phyloP scores from a whole-genome alignment of 2,113 vertebrate genomes.

The Brienomyrus brachyistius region DNA sequence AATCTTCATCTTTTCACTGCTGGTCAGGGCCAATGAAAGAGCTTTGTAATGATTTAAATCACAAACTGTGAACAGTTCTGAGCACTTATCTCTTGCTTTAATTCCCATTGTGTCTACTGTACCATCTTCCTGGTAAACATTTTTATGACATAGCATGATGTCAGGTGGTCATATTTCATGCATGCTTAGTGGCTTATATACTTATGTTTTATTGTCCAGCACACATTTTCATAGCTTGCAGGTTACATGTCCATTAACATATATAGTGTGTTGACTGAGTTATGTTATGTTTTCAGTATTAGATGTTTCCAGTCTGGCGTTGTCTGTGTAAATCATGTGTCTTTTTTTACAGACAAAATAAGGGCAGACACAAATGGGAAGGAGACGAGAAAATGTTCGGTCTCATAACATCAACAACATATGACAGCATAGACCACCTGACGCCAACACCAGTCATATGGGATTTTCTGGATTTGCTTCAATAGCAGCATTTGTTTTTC shows the following conservation, averaged over 20 bases:
- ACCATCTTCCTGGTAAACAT: not conserved
- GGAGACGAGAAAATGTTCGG: constrained; percentile 60
- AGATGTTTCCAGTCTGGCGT: not conserved
- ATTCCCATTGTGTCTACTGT: not conserved
- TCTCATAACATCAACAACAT: constrained; percentile 59
- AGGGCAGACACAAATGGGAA: constrained; percentile 46
- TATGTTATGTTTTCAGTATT: not conserved
- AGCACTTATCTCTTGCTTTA: not conserved
- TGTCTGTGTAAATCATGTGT: not conserved
- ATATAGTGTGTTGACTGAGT: not conserved
- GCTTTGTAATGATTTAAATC: not conserved
- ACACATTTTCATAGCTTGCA: not conserved
- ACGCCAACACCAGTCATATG: not conserved
- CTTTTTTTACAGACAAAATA: constrained; percentile 68
- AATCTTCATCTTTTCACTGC: not conserved
- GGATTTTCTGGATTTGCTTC: not conserved
- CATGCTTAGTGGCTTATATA: not conserved
- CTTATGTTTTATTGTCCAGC: not conserved
- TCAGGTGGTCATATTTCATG: not conserved
- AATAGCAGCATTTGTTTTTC: not conserved
- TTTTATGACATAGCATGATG: not conserved
- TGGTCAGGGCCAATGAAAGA: not conserved
- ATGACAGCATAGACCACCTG: not conserved
- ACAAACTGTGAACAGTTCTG: not conserved
- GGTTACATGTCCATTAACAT: not conserved